Evolutionary conservation across 2,797 vertebrate genomes (phyloP), one percentile per base, ranked within the genome.

Genomic region (Clarias laeviceps): DNA sequence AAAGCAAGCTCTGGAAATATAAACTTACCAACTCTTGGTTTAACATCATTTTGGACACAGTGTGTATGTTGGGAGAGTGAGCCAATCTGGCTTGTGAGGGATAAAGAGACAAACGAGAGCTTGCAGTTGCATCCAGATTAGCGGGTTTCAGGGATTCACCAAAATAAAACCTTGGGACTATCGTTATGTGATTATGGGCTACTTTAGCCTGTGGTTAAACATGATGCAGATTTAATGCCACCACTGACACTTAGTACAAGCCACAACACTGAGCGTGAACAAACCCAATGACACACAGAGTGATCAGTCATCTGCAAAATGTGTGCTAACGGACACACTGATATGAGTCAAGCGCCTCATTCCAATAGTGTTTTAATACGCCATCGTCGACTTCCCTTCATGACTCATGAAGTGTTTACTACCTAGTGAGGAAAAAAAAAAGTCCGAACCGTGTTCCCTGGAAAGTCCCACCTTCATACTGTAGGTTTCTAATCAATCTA

Each of bases 121-220:
- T 68, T 66, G 79, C 62, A 82, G 80, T 27, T 70, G 70, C 34
- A 88, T 90, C 93, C 84, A 87, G 91, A 93, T 92, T 93, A 95
- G 94, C 93, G 94, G 94, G 93, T 91, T 90, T 90, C 80, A 61
- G 56, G 74, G 70, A 68, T 68, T 82, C 70, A 32, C 83, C 34
- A 79, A 79, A 57, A 56, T 76, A 82, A 82, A 84, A 45, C 24
- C 76, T 70, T 70, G 59, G 59, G 40, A 80, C 65, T 74, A 15
- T 70, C 45, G 59, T 80, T 80, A 66, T 82, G 34, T 69, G 68
- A 69, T 65, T 68, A 76, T 81, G 76, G 34, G 17, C 56, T 74
- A n/a, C 22, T 22, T 68, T 45, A 57, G 57, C 12, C 50, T 64
- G 61, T 40, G 69, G 64, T 70, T 84, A 50, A 68, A 68, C 62